Conservation (phyloP, 2,113 vertebrate genomes). For the Aphyosemion australe region DNA sequence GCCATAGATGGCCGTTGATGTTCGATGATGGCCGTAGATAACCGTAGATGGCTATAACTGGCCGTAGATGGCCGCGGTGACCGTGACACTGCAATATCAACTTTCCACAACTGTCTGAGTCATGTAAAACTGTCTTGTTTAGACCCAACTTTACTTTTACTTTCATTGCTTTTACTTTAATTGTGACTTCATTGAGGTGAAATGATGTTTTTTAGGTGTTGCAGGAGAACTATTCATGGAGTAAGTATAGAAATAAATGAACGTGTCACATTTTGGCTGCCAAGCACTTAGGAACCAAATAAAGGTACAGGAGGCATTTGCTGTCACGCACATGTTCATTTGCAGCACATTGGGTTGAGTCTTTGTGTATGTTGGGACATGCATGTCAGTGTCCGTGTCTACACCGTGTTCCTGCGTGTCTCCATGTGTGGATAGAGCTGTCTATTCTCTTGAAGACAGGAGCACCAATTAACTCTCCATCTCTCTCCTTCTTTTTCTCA, state of each 20-base stretch:
- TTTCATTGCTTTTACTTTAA: not conserved
- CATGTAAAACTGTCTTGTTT: too few species aligned
- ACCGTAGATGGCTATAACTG: too few species aligned
- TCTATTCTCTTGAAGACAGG: constrained; percentile 55
- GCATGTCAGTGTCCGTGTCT: constrained; percentile 11
- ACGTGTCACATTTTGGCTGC: constrained; percentile 13
- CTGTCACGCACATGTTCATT: not conserved
- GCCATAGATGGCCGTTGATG: too few species aligned
- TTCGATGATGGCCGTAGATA: too few species aligned
- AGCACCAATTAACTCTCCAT: constrained; percentile 69
- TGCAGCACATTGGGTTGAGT: not conserved
- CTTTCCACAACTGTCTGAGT: too few species aligned
- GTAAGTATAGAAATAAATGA: not conserved
- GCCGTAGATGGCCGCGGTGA: too few species aligned
- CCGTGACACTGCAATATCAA: too few species aligned
- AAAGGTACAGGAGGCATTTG: constrained; percentile 6
- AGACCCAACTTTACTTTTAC: too few species aligned
- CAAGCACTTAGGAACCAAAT: constrained; percentile 10
- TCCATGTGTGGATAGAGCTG: constrained; percentile 42
- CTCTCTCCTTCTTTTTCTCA: constrained; percentile 20
- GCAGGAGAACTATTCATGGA: not conserved
- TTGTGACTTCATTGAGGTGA: not conserved
- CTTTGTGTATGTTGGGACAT: not conserved
- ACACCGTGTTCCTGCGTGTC: constrained; percentile 10
- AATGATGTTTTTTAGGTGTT: not conserved